Conservation (phyloP, 2,113 vertebrate species). For the Sinocyclocheilus anshuiensis region DNA sequence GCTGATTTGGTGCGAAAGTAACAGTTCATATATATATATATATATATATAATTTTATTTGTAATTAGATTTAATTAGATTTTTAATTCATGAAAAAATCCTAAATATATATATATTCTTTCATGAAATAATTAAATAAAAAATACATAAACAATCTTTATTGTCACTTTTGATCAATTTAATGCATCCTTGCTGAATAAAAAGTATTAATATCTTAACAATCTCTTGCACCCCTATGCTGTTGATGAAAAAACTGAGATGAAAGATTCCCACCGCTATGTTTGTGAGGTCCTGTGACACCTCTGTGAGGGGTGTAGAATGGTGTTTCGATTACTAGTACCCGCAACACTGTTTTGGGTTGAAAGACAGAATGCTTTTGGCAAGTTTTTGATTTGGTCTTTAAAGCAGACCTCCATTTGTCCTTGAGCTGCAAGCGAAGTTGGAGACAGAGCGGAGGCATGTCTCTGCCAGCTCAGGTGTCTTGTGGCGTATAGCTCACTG, state of each 20-base stretch:
- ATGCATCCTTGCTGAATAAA: too few relatives aligned
- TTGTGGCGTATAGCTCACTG: not conserved
- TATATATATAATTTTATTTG: too few relatives aligned
- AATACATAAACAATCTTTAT: too few relatives aligned
- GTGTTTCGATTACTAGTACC: not conserved
- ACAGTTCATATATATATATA: too few relatives aligned
- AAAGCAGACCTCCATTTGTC: slow-evolving; percentile 28
- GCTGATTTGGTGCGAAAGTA: too few relatives aligned
- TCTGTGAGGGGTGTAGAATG: not conserved
- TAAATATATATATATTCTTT: too few relatives aligned
- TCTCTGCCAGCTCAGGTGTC: slow-evolving; percentile 31
- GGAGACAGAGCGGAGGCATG: not conserved
- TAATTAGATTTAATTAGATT: too few relatives aligned
- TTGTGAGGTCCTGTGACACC: not conserved
- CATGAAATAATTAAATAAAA: too few relatives aligned
- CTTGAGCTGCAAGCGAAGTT: slow-evolving; percentile 20
- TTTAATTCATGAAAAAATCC: too few relatives aligned
- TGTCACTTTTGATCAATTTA: too few relatives aligned
- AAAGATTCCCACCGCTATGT: not conserved
- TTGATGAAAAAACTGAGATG: not conserved
- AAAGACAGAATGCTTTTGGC: not conserved
- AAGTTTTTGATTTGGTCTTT: slow-evolving; percentile 27
- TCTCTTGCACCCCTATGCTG: not conserved
- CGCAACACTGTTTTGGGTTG: not conserved
- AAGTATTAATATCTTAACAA: too few relatives aligned